Evolutionary conservation across 2,888 invertebrate species (phyloP).

Genomic region (Entomobrya proxima): DNA sequence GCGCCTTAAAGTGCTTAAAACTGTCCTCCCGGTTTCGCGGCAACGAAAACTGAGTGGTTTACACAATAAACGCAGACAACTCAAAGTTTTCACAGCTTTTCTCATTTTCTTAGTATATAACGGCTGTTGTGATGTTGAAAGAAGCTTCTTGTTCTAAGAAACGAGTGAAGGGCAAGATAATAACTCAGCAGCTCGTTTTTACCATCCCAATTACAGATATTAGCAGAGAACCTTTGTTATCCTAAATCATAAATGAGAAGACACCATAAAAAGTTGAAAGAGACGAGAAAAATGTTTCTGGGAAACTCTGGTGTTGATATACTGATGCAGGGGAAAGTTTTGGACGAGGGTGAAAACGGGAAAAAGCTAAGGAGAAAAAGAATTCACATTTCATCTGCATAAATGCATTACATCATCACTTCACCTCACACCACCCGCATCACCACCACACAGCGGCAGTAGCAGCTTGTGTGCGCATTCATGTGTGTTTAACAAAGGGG

Average conservation of each 20-base stretch:
- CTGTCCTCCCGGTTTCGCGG: background rate
- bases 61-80: background rate
- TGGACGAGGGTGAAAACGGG: constrained; percentile 9
- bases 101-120: background rate
- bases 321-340: background rate
- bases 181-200: constrained; percentile 56
- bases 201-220: constrained; percentile 62
- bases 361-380: background rate
- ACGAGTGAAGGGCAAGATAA: constrained; percentile 33
- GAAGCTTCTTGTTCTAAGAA: background rate
- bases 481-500: constrained; percentile 41
- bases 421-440: background rate
- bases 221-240: constrained; percentile 47
- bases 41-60: background rate
- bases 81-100: background rate
- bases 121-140: background rate
- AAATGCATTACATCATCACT: constrained; percentile 49
- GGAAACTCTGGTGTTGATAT: background rate
- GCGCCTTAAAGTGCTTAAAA: background rate
- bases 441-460: background rate
- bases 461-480: background rate
- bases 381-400: constrained; percentile 52
- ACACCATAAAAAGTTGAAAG: background rate
- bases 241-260: constrained; percentile 50
- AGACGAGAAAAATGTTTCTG: background rate